These are phyloP conservation scores for Pollicipes pollicipes DNA, from an alignment of 1,140 invertebrate species.

Conservation along the genomic window DNA sequence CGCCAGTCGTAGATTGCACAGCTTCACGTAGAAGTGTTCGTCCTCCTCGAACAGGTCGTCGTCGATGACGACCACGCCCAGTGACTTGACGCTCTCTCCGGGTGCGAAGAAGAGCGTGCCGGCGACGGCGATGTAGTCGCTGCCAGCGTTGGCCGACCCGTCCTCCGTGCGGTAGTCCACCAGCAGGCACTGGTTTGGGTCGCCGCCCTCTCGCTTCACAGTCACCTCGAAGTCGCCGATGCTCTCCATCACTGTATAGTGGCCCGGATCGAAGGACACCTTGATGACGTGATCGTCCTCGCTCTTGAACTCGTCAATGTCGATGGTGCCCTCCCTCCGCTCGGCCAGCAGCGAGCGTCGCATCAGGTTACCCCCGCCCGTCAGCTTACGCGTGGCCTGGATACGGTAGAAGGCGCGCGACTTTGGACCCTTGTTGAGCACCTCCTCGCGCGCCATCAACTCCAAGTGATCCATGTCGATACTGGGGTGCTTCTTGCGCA, in stretches of 20 bases:
- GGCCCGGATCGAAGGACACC: conserved; percentile 85
- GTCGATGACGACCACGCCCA: conserved; percentile 79
- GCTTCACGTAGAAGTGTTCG: conserved; percentile 88
- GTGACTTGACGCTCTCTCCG: conserved; percentile 65
- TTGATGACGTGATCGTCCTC: conserved; percentile 32
- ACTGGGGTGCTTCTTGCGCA: conserved; percentile 71
- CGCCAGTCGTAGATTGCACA: conserved; percentile 37
- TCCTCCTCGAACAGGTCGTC: conserved; percentile 99
- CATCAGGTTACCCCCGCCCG: conserved; percentile 82
- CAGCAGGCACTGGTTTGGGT: conserved; percentile 50
- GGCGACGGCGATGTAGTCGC: conserved; percentile 74
- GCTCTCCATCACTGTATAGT: conserved; percentile 97
- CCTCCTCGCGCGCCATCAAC: conserved; percentile 84
- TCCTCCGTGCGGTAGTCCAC: conserved; percentile 94
- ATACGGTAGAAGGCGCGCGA: conserved; percentile 93
- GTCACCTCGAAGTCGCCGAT: conserved; percentile 84
- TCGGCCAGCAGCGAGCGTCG: conserved; percentile 61
- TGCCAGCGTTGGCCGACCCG: conserved; percentile 84
- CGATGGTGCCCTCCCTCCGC: conserved; percentile 30
- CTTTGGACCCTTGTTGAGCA: conserved; percentile 81
- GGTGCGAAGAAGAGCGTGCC: conserved; percentile 72
- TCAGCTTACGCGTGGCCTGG: conserved; percentile 88
- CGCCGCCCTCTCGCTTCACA: conserved; percentile 62
- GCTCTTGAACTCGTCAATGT: conserved; percentile 45
- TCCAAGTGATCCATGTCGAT: conserved; percentile 71